Evolutionary conservation across 2,797 vertebrate species (phyloP), one percentile per base, ranked within the genome.

Genomic region (Etheostoma perlongum): DNA sequence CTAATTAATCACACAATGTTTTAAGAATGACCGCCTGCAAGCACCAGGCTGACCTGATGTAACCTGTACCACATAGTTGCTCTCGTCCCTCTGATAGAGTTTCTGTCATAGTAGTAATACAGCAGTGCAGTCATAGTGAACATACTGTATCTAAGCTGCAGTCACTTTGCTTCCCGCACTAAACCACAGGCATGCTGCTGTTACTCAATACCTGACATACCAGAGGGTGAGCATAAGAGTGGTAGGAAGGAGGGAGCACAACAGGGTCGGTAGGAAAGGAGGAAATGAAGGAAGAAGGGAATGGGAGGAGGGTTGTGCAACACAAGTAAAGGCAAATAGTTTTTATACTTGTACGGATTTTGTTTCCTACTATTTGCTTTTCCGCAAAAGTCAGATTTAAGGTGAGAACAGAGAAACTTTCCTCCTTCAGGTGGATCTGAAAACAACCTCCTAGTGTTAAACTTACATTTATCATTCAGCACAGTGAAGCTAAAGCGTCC

Each of bases 201-300:
- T 83, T 84, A 81, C 76, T 71, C 67, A 88, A 91, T 90, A 89
- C 86, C 89, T 90, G 82, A 66, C 87, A 91, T 90, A 84, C 87
- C 88, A 83, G 72, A 63, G 66, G 63, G 52, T 59, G 67, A 78
- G 68, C 62, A 53, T 4, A 27, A 27, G 4, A 27, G 27, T 25
- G 27, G 21, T 23, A 23, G 21, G 21, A 23, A 23, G 21, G 21
- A 23, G 21, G 21, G 21, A 23, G 21, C 21, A 23, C 55, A 46
- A 49, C 64, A 33, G 30, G 63, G 62, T 58, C 51, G 70, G 13
- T 46, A 48, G 18, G 60, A 51, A 47, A 46, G 16, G 11, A 67
- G 52, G 42, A 71, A 33, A 46, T 67, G 15, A 64, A 51, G 8
- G 49, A 58, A 4, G 40, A 27, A 11, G 46, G 30, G 49, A 13